Conservation (phyloP, 2,797 vertebrate genomes). For the Darevskia mixta region DNA sequence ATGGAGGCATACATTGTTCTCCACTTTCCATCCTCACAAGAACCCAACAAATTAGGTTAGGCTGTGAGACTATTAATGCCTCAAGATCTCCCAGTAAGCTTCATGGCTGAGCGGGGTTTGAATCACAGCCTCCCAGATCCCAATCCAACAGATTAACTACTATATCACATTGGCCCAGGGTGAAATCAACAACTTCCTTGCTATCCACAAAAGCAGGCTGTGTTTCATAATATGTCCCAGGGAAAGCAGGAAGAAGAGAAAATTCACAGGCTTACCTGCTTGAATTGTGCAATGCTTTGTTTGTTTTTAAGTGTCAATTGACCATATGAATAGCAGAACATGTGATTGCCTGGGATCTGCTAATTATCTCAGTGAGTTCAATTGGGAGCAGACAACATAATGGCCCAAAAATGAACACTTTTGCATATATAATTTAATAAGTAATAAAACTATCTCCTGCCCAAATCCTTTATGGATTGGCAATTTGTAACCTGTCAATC, state of each 20-base stretch:
- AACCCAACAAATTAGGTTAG: too few species aligned
- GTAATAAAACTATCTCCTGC: conserved; percentile 59
- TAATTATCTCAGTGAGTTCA: conserved; percentile 63
- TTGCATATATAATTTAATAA: conserved; percentile 69
- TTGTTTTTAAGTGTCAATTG: conserved; percentile 40
- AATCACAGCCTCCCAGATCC: too few species aligned
- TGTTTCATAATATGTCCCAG: conserved; percentile 66
- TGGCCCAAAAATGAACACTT: conserved; percentile 18
- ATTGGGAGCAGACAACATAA: conserved; percentile 53
- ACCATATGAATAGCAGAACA: conserved; percentile 42
- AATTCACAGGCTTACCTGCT: conserved; percentile 17
- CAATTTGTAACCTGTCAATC: conserved; percentile 74
- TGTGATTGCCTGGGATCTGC: conserved; percentile 31
- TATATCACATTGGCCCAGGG: conserved; percentile 26
- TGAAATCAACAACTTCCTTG: conserved; percentile 76
- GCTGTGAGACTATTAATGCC: too few species aligned
- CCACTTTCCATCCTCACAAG: too few species aligned
- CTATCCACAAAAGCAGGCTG: conserved; percentile 73
- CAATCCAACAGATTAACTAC: too few species aligned
- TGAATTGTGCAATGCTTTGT: too few species aligned
- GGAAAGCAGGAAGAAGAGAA: conserved; percentile 60
- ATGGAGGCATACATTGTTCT: too few species aligned
- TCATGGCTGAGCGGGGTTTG: too few species aligned
- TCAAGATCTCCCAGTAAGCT: too few species aligned
- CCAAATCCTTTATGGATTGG: conserved; percentile 67